Conservation (phyloP, 2,888 invertebrate genomes). For the Thysanoteuthis rhombus region DNA sequence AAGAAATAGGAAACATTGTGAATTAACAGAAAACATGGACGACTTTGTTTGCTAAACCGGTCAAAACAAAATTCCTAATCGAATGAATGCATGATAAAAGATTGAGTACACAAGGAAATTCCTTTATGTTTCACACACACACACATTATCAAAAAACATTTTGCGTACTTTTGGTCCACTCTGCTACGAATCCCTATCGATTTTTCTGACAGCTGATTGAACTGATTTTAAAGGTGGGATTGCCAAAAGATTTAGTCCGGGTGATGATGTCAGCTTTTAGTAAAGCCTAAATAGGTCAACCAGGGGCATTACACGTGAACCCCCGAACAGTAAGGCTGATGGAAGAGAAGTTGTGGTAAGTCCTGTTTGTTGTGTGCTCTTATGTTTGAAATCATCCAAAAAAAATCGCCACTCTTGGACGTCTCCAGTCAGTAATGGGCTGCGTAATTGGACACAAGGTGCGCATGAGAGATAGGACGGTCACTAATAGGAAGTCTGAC, state of each 20-base stretch:
- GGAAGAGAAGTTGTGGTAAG: background rate
- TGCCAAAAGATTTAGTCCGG: background rate
- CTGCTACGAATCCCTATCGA: background rate
- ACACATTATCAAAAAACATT: background rate
- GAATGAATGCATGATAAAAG: no score
- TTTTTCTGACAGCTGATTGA: background rate
- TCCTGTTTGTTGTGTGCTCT: background rate
- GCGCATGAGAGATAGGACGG: background rate
- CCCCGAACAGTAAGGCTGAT: background rate
- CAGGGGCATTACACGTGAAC: background rate
- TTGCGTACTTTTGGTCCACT: background rate
- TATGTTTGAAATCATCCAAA: background rate
- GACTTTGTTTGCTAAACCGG: no score
- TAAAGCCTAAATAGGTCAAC: background rate
- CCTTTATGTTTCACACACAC: no score
- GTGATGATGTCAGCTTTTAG: background rate
- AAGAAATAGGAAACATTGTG: no score
- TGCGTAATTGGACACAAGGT: background rate
- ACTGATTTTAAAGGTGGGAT: background rate
- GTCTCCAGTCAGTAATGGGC: background rate
- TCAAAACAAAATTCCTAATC: no score
- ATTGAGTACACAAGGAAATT: no score
- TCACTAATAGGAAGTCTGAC: background rate
- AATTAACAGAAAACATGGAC: no score
- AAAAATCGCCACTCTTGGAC: slow-evolving; percentile 12